phyloP scores from a whole-genome alignment of 2,113 vertebrate genomes.

The Ramphastos sulfuratus region DNA sequence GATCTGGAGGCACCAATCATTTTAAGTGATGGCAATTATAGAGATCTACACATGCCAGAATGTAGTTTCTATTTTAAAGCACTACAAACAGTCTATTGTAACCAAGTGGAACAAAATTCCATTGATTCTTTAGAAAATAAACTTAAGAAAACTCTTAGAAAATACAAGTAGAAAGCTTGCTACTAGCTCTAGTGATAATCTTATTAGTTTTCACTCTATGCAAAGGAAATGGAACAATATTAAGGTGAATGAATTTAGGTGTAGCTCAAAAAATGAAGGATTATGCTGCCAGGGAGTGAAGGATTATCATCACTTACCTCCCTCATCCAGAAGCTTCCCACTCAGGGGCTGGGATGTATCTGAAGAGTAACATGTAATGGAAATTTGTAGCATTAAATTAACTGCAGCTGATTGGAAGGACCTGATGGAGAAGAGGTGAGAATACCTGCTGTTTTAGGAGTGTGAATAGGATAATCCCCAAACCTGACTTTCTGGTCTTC shows the following conservation, averaged over 20 bases:
- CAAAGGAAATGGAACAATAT: constrained; percentile 69
- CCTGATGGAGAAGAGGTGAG: constrained; percentile 67
- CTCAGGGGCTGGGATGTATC: constrained; percentile 67
- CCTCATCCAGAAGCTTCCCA: constrained; percentile 67
- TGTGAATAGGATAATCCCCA: constrained; percentile 61
- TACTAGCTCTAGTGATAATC: constrained; percentile 63
- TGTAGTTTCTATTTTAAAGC: constrained; percentile 44
- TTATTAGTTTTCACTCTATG: constrained; percentile 65
- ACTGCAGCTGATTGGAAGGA: constrained; percentile 67
- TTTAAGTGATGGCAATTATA: constrained; percentile 31
- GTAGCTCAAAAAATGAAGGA: constrained; percentile 67
- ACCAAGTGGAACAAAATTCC: constrained; percentile 14
- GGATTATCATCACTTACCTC: constrained; percentile 72
- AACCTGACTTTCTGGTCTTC: constrained; percentile 57
- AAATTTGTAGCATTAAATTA: constrained; percentile 69
- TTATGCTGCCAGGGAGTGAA: constrained; percentile 63
- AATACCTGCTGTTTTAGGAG: constrained; percentile 70
- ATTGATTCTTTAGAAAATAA: constrained; percentile 54
- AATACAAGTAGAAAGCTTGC: constrained; percentile 63
- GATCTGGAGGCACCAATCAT: constrained; percentile 18
- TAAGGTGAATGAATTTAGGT: constrained; percentile 68
- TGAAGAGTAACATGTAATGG: constrained; percentile 72
- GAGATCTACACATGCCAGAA: constrained; percentile 30
- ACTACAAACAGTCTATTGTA: constrained; percentile 17
- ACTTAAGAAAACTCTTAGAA: constrained; percentile 49